Base-by-base conservation (phyloP, 2,797 vertebrate genomes). In the Acanthiza pusilla region DNA sequence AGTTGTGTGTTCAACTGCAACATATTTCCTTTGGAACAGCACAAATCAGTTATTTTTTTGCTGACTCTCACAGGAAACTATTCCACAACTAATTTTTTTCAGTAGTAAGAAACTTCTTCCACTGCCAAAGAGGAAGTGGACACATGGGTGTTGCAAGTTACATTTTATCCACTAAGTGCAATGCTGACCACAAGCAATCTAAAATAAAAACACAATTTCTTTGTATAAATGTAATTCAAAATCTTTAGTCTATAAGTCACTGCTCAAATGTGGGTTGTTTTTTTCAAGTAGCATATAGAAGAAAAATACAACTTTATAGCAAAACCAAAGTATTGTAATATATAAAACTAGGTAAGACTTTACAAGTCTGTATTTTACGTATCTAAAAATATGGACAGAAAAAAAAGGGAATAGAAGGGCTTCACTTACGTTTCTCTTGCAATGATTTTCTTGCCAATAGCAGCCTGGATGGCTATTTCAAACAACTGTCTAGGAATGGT, bases 401-500 rank as follows among this genome's bases (percentile, higher is more conserved):
- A 18, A 18, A 13, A 29, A 54, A 15, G 7, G 16, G 42, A 68
- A 34, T n/a, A 48, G 30, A 76, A 54, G 7, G 12, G 32, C 77
- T 98, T 43, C 78, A 97, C 99, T 99, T 96, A 99, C 99, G 99
- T 99, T 98, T 99, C 99, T 97, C 99, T 98, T 47, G 99, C 99
- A 74, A 99, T 98, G 76, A 99, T 90, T 94, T 99, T 99, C 95
- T 97, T 99, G 79, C 99, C 99, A 79, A 99, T 85, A 75, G 98
- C 97, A 89, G 99, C 99, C 90, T 99, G 99, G 42, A 99, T 96
- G 25, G 99, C 99, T 51, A 99, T 99, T 97, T 99, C 99, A 98
- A 99, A 99, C 97, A 99, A 97, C 82, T 99, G 99, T 76, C 99
- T 98, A 5, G 99, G 99, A 94, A 99, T 99, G 85, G 98, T 97